Conservation (phyloP, 2,888 invertebrate genomes). For the Cerastis leucographa region DNA sequence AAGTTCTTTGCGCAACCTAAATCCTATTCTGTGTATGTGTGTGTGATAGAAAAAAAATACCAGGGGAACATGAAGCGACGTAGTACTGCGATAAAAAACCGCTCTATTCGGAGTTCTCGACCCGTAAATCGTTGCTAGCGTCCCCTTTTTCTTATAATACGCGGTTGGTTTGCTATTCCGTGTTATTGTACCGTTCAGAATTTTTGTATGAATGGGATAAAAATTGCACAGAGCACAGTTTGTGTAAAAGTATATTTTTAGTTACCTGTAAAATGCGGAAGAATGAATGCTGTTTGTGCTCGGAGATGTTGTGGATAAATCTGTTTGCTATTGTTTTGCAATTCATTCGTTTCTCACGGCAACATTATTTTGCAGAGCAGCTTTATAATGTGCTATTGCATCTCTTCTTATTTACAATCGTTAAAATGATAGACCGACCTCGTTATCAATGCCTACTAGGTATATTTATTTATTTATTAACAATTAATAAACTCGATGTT, state of each 20-base stretch:
- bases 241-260: slow-evolving; percentile 60
- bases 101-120: slow-evolving; percentile 75
- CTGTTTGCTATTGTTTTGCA: slow-evolving; percentile 44
- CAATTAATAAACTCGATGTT: not conserved
- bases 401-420: not conserved
- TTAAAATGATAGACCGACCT: not conserved
- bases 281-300: slow-evolving; percentile 40
- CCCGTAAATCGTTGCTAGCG: slow-evolving; percentile 78
- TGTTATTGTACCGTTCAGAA: slow-evolving; percentile 71
- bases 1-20: slow-evolving; percentile 63
- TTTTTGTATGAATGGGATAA: slow-evolving; percentile 68
- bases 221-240: slow-evolving; percentile 59
- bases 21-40: slow-evolving; percentile 61
- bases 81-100: slow-evolving; percentile 73
- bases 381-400: not conserved
- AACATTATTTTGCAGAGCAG: not conserved
- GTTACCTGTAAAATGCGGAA: slow-evolving; percentile 52
- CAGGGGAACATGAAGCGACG: slow-evolving; percentile 74
- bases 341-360: slow-evolving; percentile 17
- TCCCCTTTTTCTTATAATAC: slow-evolving; percentile 71
- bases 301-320: slow-evolving; percentile 37
- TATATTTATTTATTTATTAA: not conserved
- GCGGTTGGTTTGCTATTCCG: slow-evolving; percentile 70
- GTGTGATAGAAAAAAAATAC: slow-evolving; percentile 68
- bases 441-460: not conserved